Evolutionary conservation across 1,140 invertebrate species (phyloP), one percentile per base, ranked within the genome.

Genomic region (Colletes gigas): DNA sequence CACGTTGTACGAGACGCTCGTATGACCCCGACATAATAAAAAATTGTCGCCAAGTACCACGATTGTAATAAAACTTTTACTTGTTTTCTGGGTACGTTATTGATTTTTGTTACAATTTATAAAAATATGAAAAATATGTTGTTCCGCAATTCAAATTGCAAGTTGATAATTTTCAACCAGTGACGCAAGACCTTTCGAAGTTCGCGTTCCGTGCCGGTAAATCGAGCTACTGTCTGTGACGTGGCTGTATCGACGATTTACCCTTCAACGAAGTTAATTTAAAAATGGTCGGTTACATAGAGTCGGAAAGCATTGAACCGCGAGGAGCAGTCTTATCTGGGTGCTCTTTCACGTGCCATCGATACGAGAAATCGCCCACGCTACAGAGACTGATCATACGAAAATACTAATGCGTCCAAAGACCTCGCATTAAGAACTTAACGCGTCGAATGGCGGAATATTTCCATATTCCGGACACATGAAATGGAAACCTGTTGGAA

Each of bases 231-330:
- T 3, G 17, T 50, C n/a, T 52, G 14, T 17, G 44, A 62, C 67
- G 55, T 68, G 12, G 30, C 9, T 12, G 15, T 4, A 12, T 19
- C 44, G 47, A 21, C 17, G 12, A 30, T 41, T 47, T 39, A 55
- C 39, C 62, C 54, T 76, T 47, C 21, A 41, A 47, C 21, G 54
- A 50, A 59, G 65, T 47, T 68, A 47, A 41, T 78, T 78, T 78
- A 62, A 52, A 71, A 78, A 41, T 39, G 76, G 57, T 50, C 50
- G 47, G 57, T 50, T 50, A 9, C 19, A 77, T n/a, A 59, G 75
- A 14, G 52, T 50, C 17, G 3, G 19, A 78, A 30, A 15, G 66
- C 75, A 52, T 76, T 44, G 62, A 66, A 30, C 63, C 52, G 21
- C 17, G 62, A 8, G 21, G 14, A 17, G n/a, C 62, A 21, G 14